phyloP scores from a whole-genome alignment of 1,140 invertebrate species.

The Drosophila nikananu region DNA sequence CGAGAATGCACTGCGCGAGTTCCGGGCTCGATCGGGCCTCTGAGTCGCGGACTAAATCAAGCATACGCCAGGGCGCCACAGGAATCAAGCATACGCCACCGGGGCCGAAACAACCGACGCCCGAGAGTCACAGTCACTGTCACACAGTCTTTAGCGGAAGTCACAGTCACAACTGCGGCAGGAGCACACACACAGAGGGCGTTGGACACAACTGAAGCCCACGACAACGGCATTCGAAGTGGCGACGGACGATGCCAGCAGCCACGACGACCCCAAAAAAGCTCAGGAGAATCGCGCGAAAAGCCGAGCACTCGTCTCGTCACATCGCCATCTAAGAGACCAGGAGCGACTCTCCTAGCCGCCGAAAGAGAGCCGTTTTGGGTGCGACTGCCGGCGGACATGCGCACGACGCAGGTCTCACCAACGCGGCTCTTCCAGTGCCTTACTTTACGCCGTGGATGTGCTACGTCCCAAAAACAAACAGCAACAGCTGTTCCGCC shows the following conservation, averaged over 20 bases:
- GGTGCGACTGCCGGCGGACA: conserved; percentile 60
- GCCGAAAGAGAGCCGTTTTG: conserved; percentile 48
- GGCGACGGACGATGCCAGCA: conserved; percentile 41
- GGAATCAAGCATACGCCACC: conserved; percentile 46
- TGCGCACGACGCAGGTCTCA: conserved; percentile 40
- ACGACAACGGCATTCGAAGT: conserved; percentile 78
- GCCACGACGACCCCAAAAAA: conserved; percentile 25
- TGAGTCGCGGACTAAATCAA: conserved; percentile 10
- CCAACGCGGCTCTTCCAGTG: conserved; percentile 59
- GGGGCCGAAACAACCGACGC: conserved; percentile 23
- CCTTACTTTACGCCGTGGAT: conserved; percentile 29
- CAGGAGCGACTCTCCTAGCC: not conserved
- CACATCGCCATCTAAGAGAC: conserved; percentile 13
- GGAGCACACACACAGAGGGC: conserved; percentile 21
- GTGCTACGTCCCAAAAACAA: conserved; percentile 44
- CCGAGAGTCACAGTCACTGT: conserved; percentile 25
- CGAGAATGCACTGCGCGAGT: conserved; percentile 15
- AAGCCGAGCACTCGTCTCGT: conserved; percentile 22
- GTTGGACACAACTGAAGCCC: conserved; percentile 68
- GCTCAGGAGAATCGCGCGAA: conserved; percentile 10
- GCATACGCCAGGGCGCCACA: conserved; percentile 31
- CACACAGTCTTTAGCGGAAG: conserved; percentile 17
- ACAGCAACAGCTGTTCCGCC: conserved; percentile 58
- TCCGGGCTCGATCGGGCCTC: conserved; percentile 13
- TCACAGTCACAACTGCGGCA: conserved; percentile 4